These are phyloP conservation scores for Aphidius colemani DNA, from an alignment of 2,888 invertebrate genomes.

Conservation along the genomic window DNA sequence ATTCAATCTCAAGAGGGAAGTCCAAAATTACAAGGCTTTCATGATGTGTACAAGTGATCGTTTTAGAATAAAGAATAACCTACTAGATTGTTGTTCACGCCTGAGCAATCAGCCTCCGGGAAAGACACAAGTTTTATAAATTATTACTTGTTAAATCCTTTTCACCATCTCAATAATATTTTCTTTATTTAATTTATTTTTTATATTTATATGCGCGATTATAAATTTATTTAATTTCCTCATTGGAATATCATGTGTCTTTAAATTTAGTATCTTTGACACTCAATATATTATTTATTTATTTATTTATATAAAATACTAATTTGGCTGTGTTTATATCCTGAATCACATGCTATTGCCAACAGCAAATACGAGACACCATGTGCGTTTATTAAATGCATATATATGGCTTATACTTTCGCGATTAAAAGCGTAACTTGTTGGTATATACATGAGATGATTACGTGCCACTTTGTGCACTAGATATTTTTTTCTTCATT, in stretches of 20 bases:
- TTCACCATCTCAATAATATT: neutral
- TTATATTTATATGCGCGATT: neutral
- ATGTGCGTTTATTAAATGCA: conserved; percentile 19
- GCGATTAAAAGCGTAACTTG: conserved; percentile 38
- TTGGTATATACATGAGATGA: neutral
- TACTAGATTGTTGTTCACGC: conserved; percentile 9
- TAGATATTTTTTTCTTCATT: conserved; percentile 33
- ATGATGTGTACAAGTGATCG: conserved; percentile 6
- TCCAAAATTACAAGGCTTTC: neutral
- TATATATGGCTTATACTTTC: conserved; percentile 34
- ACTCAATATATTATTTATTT: neutral
- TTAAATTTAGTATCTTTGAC: neutral
- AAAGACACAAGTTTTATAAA: neutral
- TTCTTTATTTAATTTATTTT: neutral
- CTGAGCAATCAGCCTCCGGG: neutral
- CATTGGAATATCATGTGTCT: too few relatives aligned
- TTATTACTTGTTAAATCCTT: neutral
- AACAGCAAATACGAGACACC: neutral
- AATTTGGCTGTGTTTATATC: neutral
- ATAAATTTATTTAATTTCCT: too few relatives aligned
- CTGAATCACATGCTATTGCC: neutral
- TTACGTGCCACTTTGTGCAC: conserved; percentile 19
- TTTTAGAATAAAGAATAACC: neutral
- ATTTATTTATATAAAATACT: neutral
- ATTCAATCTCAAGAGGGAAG: neutral